These are phyloP conservation scores for Coregonus suidteri DNA, from an alignment of 2,797 vertebrate genomes.

Conservation along the genomic window DNA sequence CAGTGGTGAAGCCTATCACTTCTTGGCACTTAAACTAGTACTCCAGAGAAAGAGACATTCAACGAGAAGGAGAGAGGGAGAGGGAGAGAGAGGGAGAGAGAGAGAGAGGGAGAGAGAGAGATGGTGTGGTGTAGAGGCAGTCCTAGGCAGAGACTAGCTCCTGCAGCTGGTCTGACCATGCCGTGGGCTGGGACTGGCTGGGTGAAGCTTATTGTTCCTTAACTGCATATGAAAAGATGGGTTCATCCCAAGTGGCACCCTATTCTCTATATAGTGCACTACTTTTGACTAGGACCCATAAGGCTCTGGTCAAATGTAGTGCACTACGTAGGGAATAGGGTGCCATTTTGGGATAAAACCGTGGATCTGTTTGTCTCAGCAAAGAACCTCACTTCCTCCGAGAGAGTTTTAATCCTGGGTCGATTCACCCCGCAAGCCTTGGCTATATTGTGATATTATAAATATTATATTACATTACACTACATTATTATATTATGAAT, in stretches of 20 bases:
- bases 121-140: conserved; percentile 50
- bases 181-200: neutral
- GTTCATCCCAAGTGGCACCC: neutral
- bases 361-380: conserved; percentile 17
- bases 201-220: conserved; percentile 58
- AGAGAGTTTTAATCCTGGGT: conserved; percentile 53
- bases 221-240: conserved; percentile 44
- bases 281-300: neutral
- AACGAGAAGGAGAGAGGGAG: conserved; percentile 51
- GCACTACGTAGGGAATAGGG: neutral
- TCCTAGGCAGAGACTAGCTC: conserved; percentile 72
- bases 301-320: neutral
- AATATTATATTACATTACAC: conserved; percentile 59
- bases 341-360: neutral
- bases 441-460: conserved; percentile 54
- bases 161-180: conserved; percentile 60
- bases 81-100: conserved; percentile 66
- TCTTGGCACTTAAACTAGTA: conserved; percentile 85
- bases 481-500: conserved; percentile 47
- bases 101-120: conserved; percentile 46
- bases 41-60: conserved; percentile 79
- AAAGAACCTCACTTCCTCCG: conserved; percentile 52
- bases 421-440: conserved; percentile 72
- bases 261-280: neutral
- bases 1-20: conserved; percentile 88